Percentiles rank a stretch among this genome's conserved stretches.
These are phyloP conservation scores for Entomobrya proxima DNA, from an alignment of 2,888 invertebrate species.

Conservation along the genomic window DNA sequence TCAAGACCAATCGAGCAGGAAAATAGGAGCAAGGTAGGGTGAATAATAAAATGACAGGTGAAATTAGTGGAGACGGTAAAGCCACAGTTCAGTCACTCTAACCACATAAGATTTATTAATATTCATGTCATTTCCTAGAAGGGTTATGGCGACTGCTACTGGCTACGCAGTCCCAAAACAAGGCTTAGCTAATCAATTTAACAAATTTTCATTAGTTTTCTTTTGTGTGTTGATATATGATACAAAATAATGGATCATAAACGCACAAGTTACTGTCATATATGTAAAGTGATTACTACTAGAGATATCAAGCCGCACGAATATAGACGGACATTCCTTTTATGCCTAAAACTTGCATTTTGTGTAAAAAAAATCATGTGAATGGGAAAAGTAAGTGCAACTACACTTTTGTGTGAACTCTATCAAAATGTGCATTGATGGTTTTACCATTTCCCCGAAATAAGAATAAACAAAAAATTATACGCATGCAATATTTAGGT, in stretches of 20 bases:
- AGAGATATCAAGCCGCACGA: not conserved
- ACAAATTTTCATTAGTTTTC: not conserved
- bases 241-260: not conserved
- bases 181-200: not conserved
- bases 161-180: not conserved
- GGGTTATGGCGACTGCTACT: not conserved
- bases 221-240: not conserved
- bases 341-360: not conserved
- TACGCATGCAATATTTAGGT: conserved; percentile 35
- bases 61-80: not conserved
- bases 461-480: not conserved
- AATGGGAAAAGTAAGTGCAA: conserved; percentile 9
- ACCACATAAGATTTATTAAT: not conserved
- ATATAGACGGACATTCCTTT: not conserved
- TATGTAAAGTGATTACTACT: not conserved
- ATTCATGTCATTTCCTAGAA: not conserved
- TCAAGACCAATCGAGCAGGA: too few relatives aligned
- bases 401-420: not conserved
- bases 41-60: not conserved
- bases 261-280: not conserved
- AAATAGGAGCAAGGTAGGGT: not conserved
- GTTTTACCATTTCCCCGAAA: too few relatives aligned
- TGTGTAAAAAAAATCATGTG: not conserved
- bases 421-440: not conserved
- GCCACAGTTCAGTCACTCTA: not conserved